Evolutionary conservation across 2,888 invertebrate species (phyloP).

Genomic region (Diachrysia chrysitis): DNA sequence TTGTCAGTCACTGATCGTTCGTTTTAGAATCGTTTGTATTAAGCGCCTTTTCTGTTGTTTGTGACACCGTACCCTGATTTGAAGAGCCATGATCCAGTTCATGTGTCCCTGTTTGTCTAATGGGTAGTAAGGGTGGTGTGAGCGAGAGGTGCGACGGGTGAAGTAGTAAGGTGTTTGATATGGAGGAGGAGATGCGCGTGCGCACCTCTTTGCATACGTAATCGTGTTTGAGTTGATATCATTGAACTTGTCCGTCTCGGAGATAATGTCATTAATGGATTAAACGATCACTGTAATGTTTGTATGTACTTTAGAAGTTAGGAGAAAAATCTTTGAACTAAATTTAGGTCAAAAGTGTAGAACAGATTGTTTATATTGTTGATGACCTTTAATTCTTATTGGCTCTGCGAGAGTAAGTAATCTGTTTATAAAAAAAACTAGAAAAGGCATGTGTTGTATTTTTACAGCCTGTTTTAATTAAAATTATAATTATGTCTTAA

Average conservation of each 20-base stretch:
- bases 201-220: slow-evolving; percentile 80
- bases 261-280: slow-evolving; percentile 73
- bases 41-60: slow-evolving; percentile 87
- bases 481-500: no score
- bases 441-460: no score
- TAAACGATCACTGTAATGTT: slow-evolving; percentile 24
- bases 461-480: no score
- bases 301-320: slow-evolving; percentile 3
- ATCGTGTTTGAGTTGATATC: slow-evolving; percentile 76
- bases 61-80: slow-evolving; percentile 88
- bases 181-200: slow-evolving; percentile 77
- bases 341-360: slow-evolving; percentile 11
- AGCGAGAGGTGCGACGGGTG: slow-evolving; percentile 66
- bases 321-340: slow-evolving; percentile 13
- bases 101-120: slow-evolving; percentile 66
- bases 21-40: slow-evolving; percentile 71
- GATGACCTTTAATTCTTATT: no score
- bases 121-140: slow-evolving; percentile 53
- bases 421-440: no score
- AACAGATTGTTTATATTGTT: no score
- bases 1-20: slow-evolving; percentile 62
- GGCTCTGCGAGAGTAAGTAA: no score
- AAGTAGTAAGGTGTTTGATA: slow-evolving; percentile 79
- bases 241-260: slow-evolving; percentile 81
- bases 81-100: slow-evolving; percentile 77